A percentile compares a stretch with the other conserved stretches of the same genome.
phyloP scores from a whole-genome alignment of 2,113 vertebrate genomes.

The Hassar affinis region DNA sequence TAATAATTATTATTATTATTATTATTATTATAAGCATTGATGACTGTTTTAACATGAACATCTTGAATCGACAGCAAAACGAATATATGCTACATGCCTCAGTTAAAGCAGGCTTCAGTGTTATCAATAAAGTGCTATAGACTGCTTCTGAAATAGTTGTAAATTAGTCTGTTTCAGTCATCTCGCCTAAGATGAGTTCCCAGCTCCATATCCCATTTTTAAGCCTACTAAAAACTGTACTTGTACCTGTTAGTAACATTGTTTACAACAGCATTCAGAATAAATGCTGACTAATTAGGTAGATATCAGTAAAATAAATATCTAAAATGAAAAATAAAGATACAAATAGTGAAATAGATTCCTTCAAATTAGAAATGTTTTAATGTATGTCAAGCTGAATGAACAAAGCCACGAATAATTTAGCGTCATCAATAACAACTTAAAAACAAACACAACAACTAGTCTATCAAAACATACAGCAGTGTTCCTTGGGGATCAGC shows the following conservation, averaged over 20 bases:
- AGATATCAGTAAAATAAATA: neutral
- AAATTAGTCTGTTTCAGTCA: neutral
- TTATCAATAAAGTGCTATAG: neutral
- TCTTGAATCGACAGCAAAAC: too few relatives aligned
- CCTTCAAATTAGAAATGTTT: slow-evolving; percentile 30
- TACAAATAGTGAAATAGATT: neutral
- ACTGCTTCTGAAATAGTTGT: neutral
- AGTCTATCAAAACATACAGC: slow-evolving; percentile 61
- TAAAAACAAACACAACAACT: slow-evolving; percentile 18
- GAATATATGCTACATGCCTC: neutral
- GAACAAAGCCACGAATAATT: slow-evolving; percentile 55
- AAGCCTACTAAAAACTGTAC: neutral
- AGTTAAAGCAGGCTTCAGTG: neutral
- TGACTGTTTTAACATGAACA: too few relatives aligned
- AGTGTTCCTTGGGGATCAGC: slow-evolving; percentile 32
- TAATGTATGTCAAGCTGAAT: slow-evolving; percentile 31
- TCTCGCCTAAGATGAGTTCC: neutral
- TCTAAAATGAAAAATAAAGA: neutral
- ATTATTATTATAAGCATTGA: too few relatives aligned
- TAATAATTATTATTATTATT: too few relatives aligned
- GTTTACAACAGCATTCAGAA: neutral
- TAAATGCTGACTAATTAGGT: neutral
- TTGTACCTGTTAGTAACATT: neutral
- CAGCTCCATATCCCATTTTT: neutral
- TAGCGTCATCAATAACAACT: slow-evolving; percentile 58